phyloP scores from a whole-genome alignment of 1,140 invertebrate genomes.

The Centruroides sculpturatus region DNA sequence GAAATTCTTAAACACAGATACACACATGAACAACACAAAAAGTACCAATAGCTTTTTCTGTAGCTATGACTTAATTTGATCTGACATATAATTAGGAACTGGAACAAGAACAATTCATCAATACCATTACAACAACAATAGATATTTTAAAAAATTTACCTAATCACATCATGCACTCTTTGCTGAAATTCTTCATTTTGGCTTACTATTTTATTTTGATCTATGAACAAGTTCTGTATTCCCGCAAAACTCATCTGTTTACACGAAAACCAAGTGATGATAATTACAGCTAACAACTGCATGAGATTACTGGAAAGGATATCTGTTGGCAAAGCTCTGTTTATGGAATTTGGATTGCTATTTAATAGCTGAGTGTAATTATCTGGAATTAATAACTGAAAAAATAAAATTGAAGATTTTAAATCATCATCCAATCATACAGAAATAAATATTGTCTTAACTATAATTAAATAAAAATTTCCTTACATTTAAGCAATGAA shows the following conservation, averaged over 20 bases:
- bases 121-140: no score
- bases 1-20: background rate
- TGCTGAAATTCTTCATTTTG: slow-evolving; percentile 5
- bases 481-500: slow-evolving; percentile 49
- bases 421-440: background rate
- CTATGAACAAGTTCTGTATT: no score
- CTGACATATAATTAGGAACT: no score
- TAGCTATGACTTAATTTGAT: no score
- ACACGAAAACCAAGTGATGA: no score
- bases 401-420: background rate
- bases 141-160: background rate
- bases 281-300: slow-evolving; percentile 1
- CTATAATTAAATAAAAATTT: background rate
- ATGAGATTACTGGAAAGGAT: slow-evolving; percentile 3
- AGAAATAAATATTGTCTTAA: no score
- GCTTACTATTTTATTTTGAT: background rate
- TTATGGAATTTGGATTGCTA: background rate
- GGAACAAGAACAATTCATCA: no score
- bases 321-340: slow-evolving; percentile 3
- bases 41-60: no score
- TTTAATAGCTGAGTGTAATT: slow-evolving; percentile 4
- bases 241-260: no score
- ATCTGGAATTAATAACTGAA: slow-evolving; percentile 9
- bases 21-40: no score
- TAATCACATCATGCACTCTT: slow-evolving; percentile 9